A percentile compares a stretch with the other conserved stretches of the same genome.
Evolutionary conservation across 2,888 invertebrate genomes (phyloP).

Genomic region (Drosophila nr. fundita): DNA sequence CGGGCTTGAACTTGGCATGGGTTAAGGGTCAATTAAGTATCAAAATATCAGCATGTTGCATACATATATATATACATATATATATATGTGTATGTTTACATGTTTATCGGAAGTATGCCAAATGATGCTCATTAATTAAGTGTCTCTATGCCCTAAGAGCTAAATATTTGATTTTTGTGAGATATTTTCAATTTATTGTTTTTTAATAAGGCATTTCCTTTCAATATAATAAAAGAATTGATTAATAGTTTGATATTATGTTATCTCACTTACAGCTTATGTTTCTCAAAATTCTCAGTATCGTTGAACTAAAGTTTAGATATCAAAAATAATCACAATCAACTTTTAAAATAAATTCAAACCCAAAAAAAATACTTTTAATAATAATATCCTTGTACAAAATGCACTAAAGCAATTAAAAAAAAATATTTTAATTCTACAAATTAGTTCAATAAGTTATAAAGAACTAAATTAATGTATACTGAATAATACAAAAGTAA

Average conservation of each 20-base stretch:
- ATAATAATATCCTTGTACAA: neutral
- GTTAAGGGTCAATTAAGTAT: slow-evolving; percentile 42
- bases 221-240: slow-evolving; percentile 10
- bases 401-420: neutral
- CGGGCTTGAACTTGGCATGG: slow-evolving; percentile 54
- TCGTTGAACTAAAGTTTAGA: neutral
- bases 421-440: neutral
- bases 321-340: neutral
- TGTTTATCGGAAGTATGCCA: slow-evolving; percentile 46
- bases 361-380: neutral
- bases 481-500: neutral
- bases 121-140: slow-evolving; percentile 48
- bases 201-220: slow-evolving; percentile 57
- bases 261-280: neutral
- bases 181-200: slow-evolving; percentile 41
- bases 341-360: neutral
- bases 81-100: neutral
- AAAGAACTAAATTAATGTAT: neutral
- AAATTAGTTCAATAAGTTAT: neutral
- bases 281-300: neutral
- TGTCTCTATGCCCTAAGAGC: slow-evolving; percentile 3
- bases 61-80: neutral
- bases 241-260: neutral
- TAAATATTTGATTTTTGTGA: slow-evolving; percentile 5
- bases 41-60: slow-evolving; percentile 33